Percentiles rank a stretch among this genome's conserved stretches.
phyloP scores from a whole-genome alignment of 1,140 invertebrate genomes.

The Lordiphosa stackelbergi region DNA sequence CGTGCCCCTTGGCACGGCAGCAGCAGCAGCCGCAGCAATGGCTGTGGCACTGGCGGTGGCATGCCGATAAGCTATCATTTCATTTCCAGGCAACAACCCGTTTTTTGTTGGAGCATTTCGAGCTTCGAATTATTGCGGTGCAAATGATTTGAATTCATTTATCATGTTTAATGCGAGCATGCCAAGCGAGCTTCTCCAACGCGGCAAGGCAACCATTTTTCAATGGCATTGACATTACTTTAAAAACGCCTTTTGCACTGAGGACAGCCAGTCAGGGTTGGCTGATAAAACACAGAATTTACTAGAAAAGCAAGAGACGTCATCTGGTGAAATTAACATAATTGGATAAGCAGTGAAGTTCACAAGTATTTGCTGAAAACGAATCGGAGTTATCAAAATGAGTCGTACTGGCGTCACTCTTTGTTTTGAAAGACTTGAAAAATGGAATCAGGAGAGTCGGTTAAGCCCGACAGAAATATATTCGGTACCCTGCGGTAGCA shows the following conservation, averaged over 20 bases:
- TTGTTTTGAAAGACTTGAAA: too few relatives aligned
- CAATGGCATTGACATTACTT: constrained; percentile 43
- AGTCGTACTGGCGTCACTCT: too few relatives aligned
- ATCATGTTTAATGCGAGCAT: constrained; percentile 62
- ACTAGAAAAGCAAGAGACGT: not conserved
- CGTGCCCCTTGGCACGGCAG: constrained; percentile 19
- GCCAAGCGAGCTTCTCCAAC: constrained; percentile 41
- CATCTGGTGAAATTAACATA: too few relatives aligned
- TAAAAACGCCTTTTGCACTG: constrained; percentile 8
- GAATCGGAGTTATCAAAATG: too few relatives aligned
- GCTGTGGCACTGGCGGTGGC: constrained; percentile 18
- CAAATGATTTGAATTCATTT: constrained; percentile 72
- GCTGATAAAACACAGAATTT: constrained; percentile 3
- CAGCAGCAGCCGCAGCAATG: constrained; percentile 6
- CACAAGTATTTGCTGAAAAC: too few relatives aligned
- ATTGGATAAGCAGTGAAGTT: not conserved
- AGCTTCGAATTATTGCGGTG: constrained; percentile 56
- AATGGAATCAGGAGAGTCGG: too few relatives aligned
- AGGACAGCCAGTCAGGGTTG: constrained; percentile 11
- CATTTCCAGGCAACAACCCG: constrained; percentile 51
- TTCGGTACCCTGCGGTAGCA: too few relatives aligned
- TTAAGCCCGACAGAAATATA: too few relatives aligned
- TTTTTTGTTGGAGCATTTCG: constrained; percentile 27
- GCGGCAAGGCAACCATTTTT: constrained; percentile 54
- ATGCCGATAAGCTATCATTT: constrained; percentile 68